Evolutionary conservation across 2,113 vertebrate genomes (phyloP), one percentile per base, ranked within the genome.

Genomic region (Ceuthmochares aereus): DNA sequence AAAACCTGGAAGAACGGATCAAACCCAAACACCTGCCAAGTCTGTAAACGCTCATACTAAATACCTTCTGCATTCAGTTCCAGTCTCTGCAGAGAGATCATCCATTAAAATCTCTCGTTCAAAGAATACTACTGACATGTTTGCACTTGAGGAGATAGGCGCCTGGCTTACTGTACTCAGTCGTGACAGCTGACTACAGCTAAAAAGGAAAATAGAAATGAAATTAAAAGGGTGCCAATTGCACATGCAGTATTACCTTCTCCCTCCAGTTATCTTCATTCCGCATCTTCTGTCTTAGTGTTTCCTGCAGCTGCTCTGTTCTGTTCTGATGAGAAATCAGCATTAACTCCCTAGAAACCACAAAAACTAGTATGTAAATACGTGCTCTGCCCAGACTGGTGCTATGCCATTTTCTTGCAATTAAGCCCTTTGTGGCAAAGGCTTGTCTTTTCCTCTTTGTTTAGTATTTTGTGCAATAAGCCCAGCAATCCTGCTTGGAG

Each of bases 291-390:
- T 98, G 97, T 77, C 94, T 97, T 72, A 98, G 97, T 3, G 96
- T 95, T 88, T 98, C 97, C 94, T 99, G 98, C 96, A 99, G 97
- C 95, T 98, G 97, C 92, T 98, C 96, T 7, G 98, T 85, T 93
- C 97, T 98, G 96, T 95, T 98, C 92, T 97, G 94, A 97, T 99
- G 98, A 78, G 98, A 98, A 97, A 96, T 77, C 90, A 97, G 95
- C 93, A 98, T 95, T 88, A 96, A 64, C 80, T 99, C 97, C 95
- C 99, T 99, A 88, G 60, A 96, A 98, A 94, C 69, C 96, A 97
- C 88, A 97, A 80, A 89, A 54, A 90, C 75, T 43, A 9, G 45
- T 40, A 94, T 90, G 93, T 93, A 63, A 81, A 32, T 18, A 78
- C 0, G 22, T 4, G 40, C 81, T 75, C 64, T 81, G 79, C 58